A percentile compares a stretch with the other conserved stretches of the same genome.
phyloP scores from a whole-genome alignment of 2,113 vertebrate genomes.

The Apeltes quadracus region DNA sequence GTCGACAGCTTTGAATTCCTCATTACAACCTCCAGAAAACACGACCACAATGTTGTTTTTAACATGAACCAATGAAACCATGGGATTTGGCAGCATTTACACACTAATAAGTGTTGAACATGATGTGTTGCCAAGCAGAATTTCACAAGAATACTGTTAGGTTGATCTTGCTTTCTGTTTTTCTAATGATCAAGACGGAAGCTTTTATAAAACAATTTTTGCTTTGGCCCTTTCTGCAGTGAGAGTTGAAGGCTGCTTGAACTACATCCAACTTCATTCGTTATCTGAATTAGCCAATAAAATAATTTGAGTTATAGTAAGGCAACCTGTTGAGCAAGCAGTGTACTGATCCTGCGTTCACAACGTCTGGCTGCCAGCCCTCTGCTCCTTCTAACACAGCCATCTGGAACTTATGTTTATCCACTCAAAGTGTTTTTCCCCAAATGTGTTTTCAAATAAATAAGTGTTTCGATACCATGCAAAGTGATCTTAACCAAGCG shows the following conservation, averaged over 20 bases:
- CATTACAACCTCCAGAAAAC: neutral
- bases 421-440: neutral
- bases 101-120: neutral
- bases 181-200: neutral
- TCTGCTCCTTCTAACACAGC: neutral
- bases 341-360: neutral
- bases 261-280: neutral
- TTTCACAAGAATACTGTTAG: neutral
- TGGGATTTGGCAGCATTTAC: neutral
- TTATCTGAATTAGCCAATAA: neutral
- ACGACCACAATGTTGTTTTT: neutral
- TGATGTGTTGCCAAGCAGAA: neutral
- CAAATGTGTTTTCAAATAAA: neutral
- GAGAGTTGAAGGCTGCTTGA: neutral
- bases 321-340: neutral
- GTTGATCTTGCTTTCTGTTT: neutral
- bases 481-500: neutral
- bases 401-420: neutral
- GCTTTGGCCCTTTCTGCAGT: too few relatives aligned
- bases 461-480: neutral
- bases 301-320: neutral
- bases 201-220: neutral
- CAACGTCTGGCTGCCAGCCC: neutral
- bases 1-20: neutral
- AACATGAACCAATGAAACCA: neutral